phyloP scores from a whole-genome alignment of 2,888 invertebrate genomes.

The Ennomos erosarius region DNA sequence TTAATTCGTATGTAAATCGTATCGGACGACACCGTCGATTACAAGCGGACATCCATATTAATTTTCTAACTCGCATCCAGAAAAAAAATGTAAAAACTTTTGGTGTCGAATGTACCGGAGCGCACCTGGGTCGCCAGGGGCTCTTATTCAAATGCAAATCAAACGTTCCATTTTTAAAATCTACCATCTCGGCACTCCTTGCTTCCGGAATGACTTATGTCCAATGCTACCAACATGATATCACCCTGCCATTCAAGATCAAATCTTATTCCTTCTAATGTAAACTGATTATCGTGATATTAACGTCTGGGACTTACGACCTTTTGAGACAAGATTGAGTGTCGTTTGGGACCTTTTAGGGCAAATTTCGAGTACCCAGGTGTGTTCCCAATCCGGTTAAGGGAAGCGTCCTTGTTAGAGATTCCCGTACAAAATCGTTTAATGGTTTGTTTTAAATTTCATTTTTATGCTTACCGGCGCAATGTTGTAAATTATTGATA shows the following conservation, averaged over 20 bases:
- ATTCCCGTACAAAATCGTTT: constrained; percentile 83
- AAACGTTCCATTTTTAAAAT: constrained; percentile 86
- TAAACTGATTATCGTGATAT: constrained; percentile 44
- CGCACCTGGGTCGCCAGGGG: constrained; percentile 84
- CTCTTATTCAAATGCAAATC: constrained; percentile 86
- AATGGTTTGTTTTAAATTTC: constrained; percentile 85
- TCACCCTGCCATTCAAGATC: constrained; percentile 45
- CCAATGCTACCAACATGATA: constrained; percentile 67
- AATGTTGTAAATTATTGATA: constrained; percentile 76
- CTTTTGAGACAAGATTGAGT: constrained; percentile 45
- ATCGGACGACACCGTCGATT: constrained; percentile 57
- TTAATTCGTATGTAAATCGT: constrained; percentile 62
- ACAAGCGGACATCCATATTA: constrained; percentile 73
- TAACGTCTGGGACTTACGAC: constrained; percentile 46
- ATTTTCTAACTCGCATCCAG: constrained; percentile 52
- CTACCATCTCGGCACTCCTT: constrained; percentile 82
- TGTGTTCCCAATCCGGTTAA: constrained; percentile 85
- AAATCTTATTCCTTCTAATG: constrained; percentile 33
- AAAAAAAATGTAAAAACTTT: constrained; percentile 61
- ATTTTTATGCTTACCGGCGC: constrained; percentile 76
- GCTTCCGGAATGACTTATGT: constrained; percentile 83
- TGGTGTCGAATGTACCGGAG: constrained; percentile 70
- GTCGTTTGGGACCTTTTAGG: constrained; percentile 84
- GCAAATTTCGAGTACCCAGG: constrained; percentile 84
- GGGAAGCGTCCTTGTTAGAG: constrained; percentile 84